phyloP scores from a whole-genome alignment of 2,888 invertebrate genomes.

The Eilema griseolum region DNA sequence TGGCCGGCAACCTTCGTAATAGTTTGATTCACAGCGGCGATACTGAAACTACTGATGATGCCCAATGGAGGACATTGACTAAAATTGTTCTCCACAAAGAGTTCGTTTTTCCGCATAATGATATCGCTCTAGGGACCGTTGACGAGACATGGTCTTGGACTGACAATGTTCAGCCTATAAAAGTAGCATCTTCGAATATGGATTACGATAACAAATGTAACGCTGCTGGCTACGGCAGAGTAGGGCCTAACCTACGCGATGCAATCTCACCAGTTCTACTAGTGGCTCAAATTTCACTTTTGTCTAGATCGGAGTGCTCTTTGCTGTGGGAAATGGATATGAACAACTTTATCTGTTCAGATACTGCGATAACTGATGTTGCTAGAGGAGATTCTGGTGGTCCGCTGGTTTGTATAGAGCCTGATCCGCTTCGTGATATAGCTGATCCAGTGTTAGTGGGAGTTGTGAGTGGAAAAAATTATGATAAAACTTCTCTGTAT shows the following conservation, averaged over 20 bases:
- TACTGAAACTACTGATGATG: slow-evolving; percentile 41
- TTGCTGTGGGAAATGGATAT: slow-evolving; percentile 68
- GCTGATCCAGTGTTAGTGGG: slow-evolving; percentile 64
- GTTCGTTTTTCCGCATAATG: slow-evolving; percentile 51
- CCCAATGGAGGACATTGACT: slow-evolving; percentile 35
- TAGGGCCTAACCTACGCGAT: slow-evolving; percentile 31
- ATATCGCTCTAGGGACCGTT: slow-evolving; percentile 64
- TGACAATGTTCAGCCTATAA: slow-evolving; percentile 50
- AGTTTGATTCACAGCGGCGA: slow-evolving; percentile 53
- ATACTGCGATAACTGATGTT: slow-evolving; percentile 33
- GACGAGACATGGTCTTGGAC: slow-evolving; percentile 54
- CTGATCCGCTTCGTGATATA: slow-evolving; percentile 54
- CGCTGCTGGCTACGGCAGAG: slow-evolving; percentile 66
- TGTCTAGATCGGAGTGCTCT: slow-evolving; percentile 60
- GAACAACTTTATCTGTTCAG: slow-evolving; percentile 44
- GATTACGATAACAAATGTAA: slow-evolving; percentile 61
- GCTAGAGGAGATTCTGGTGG: slow-evolving; percentile 74
- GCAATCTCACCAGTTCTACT: slow-evolving; percentile 56
- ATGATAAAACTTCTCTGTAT: slow-evolving; percentile 64
- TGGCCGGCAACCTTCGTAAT: slow-evolving; percentile 64
- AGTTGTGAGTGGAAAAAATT: slow-evolving; percentile 73
- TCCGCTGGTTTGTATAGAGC: slow-evolving; percentile 64
- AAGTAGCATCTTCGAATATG: slow-evolving; percentile 36
- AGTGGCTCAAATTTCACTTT: slow-evolving; percentile 55
- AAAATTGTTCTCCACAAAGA: slow-evolving; percentile 21